A percentile compares a stretch with the other conserved stretches of the same genome.
Evolutionary conservation across 2,113 vertebrate genomes (phyloP).

Genomic region (Pelobates fuscus): DNA sequence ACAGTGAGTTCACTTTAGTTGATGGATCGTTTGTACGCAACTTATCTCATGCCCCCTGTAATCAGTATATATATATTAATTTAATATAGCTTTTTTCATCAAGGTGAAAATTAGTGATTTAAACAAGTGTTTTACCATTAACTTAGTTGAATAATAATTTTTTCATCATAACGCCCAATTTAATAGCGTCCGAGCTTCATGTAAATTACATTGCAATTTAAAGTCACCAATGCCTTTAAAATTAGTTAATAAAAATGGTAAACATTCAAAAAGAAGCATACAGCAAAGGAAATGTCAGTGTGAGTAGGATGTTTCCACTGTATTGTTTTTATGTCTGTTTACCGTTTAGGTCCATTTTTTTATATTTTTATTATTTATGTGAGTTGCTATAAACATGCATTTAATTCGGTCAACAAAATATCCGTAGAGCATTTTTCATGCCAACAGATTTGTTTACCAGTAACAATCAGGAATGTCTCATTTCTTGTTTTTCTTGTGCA

Average conservation of each 20-base stretch:
- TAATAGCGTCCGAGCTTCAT: neutral
- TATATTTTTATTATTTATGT: slow-evolving; percentile 60
- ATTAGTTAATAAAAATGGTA: neutral
- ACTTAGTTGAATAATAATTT: neutral
- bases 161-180: neutral
- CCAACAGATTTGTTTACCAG: slow-evolving; percentile 53
- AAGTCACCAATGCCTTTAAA: too few relatives aligned
- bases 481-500: slow-evolving; percentile 82
- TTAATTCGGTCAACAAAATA: slow-evolving; percentile 32
- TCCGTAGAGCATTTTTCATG: slow-evolving; percentile 59
- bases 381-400: slow-evolving; percentile 57
- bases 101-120: too few relatives aligned
- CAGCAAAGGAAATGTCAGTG: slow-evolving; percentile 42
- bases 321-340: slow-evolving; percentile 58
- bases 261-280: neutral
- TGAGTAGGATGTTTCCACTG: slow-evolving; percentile 60
- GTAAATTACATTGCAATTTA: neutral
- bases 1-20: too few relatives aligned
- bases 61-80: too few relatives aligned
- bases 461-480: slow-evolving; percentile 64
- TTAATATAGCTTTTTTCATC: too few relatives aligned
- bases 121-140: too few relatives aligned
- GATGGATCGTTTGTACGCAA: too few relatives aligned
- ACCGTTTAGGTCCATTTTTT: slow-evolving; percentile 7
- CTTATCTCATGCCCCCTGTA: too few relatives aligned